Conservation (phyloP, 2,797 vertebrate species). For the Muraenolepis orangiensis region DNA sequence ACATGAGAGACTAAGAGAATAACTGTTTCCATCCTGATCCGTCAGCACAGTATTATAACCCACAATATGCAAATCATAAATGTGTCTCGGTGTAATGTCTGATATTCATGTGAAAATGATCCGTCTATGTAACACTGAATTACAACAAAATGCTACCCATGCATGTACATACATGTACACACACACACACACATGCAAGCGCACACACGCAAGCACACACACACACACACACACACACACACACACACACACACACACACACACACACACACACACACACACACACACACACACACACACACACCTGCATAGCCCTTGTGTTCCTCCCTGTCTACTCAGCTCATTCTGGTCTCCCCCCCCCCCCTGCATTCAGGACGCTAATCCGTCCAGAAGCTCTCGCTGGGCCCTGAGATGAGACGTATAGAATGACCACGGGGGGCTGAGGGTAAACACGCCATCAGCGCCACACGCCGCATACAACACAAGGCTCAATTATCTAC, state of each 20-base stretch:
- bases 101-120: too few species aligned
- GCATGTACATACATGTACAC: conserved; percentile 1
- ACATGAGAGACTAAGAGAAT: conserved; percentile 3
- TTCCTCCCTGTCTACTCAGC: conserved; percentile 24
- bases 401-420: conserved; percentile 34
- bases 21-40: not conserved
- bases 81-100: too few species aligned
- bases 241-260: not conserved
- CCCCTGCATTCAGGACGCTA: too few species aligned
- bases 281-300: conserved; percentile 8
- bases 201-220: not conserved
- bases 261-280: not conserved
- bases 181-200: conserved; percentile 1
- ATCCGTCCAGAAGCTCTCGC: conserved; percentile 31
- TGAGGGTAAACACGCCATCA: conserved; percentile 40
- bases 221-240: not conserved
- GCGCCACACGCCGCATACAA: conserved; percentile 24
- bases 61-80: too few species aligned
- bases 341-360: conserved; percentile 13
- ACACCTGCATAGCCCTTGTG: conserved; percentile 10
- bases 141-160: conserved; percentile 1
- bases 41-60: too few species aligned
- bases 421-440: conserved; percentile 19
- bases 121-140: not conserved
- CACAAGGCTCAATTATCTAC: conserved; percentile 13